Evolutionary conservation across 2,888 invertebrate genomes (phyloP).

Genomic region (Mythimna ferrago): DNA sequence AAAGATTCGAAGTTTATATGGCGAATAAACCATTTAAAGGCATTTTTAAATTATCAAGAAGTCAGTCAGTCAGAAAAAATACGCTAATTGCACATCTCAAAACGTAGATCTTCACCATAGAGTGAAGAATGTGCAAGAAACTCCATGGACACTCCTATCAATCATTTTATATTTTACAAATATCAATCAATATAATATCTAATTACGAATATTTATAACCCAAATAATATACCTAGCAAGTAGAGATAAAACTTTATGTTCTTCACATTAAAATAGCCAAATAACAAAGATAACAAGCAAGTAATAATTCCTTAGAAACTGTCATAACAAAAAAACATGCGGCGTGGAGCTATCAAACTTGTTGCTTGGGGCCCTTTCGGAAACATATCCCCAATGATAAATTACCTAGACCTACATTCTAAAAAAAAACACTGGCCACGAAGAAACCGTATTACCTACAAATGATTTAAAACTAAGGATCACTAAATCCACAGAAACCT

Average conservation of each 20-base stretch:
- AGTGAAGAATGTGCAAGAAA: too few species aligned
- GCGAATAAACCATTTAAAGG: too few species aligned
- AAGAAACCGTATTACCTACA: slow-evolving; percentile 17
- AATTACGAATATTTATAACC: too few species aligned
- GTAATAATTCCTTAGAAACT: slow-evolving; percentile 41
- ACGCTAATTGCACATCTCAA: too few species aligned
- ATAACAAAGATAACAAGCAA: slow-evolving; percentile 1
- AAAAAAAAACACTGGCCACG: slow-evolving; percentile 31
- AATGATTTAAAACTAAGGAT: slow-evolving; percentile 50
- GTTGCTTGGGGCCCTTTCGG: slow-evolving; percentile 38
- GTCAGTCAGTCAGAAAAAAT: too few species aligned
- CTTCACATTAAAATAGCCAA: slow-evolving; percentile 21
- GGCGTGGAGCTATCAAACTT: slow-evolving; percentile 40
- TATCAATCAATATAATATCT: too few species aligned
- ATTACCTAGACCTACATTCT: slow-evolving; percentile 13
- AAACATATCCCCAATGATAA: slow-evolving; percentile 23
- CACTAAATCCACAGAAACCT: slow-evolving; percentile 49
- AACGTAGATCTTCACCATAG: too few species aligned
- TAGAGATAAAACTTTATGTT: not conserved
- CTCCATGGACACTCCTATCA: too few species aligned
- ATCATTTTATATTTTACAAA: too few species aligned
- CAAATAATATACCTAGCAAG: too few species aligned
- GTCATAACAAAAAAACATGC: slow-evolving; percentile 34
- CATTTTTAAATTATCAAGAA: too few species aligned
- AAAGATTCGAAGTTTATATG: too few species aligned